Percentiles rank a stretch among this genome's conserved stretches.
phyloP scores from a whole-genome alignment of 2,797 vertebrate genomes.

The Mus minutoides region DNA sequence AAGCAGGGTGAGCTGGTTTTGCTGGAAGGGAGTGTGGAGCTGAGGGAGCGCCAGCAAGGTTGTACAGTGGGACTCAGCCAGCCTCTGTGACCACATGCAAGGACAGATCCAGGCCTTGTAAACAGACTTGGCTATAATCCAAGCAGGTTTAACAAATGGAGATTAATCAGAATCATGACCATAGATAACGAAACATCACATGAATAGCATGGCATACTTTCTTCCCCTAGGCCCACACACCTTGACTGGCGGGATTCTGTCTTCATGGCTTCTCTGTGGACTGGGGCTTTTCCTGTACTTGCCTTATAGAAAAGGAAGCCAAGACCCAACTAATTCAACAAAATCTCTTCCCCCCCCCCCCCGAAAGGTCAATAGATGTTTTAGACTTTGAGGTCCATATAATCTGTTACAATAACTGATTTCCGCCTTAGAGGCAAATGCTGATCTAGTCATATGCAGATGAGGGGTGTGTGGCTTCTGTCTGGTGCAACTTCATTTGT shows the following conservation, averaged over 20 bases:
- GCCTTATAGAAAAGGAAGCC: background rate
- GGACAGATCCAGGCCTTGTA: background rate
- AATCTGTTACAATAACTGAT: background rate
- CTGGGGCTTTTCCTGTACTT: background rate
- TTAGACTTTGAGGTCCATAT: background rate
- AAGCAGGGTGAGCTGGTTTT: no score
- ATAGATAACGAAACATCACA: no score
- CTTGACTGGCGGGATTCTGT: background rate
- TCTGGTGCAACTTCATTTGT: background rate
- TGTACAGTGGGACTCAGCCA: background rate
- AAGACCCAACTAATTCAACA: background rate
- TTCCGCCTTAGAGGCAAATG: background rate
- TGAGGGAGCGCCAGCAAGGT: background rate
- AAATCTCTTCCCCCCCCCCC: no score
- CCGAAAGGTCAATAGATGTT: conserved; percentile 3
- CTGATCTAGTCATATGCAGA: background rate
- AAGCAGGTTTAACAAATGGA: no score
- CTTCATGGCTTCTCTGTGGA: background rate
- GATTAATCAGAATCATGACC: background rate
- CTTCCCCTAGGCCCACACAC: background rate
- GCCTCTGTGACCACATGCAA: background rate
- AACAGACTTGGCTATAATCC: no score
- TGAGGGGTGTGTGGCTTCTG: accelerated
- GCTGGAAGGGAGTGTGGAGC: background rate
- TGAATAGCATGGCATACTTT: background rate